A percentile compares a stretch with the other conserved stretches of the same genome.
Conservation (phyloP, 2,797 vertebrate genomes). For the Enteromius unitaeniatus region DNA sequence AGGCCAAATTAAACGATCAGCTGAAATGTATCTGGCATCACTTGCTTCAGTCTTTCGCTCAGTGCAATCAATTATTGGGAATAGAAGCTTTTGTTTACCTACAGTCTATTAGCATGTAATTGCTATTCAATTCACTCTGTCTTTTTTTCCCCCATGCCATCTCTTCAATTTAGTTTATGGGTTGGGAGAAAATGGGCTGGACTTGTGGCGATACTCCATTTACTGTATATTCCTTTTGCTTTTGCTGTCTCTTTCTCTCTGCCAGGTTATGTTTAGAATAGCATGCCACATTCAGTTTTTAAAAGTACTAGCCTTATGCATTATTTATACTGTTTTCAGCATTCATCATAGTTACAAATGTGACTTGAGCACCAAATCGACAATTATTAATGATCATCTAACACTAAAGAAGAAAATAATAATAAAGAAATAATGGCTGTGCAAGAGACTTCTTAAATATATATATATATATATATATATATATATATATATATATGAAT, state of each 20-base stretch:
- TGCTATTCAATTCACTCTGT: constrained; percentile 52
- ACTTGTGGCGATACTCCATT: constrained; percentile 16
- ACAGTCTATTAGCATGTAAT: constrained; percentile 53
- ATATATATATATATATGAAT: background rate
- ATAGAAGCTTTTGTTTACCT: constrained; percentile 33
- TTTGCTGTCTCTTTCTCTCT: background rate
- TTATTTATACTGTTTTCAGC: constrained; percentile 18
- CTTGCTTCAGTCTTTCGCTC: constrained; percentile 48
- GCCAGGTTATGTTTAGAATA: background rate
- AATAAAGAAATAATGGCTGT: background rate
- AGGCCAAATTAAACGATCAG: constrained; percentile 41
- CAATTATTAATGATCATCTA: background rate
- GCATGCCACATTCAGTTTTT: constrained; percentile 15
- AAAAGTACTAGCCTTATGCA: background rate
- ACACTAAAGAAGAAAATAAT: background rate
- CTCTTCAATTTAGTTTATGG: constrained; percentile 37
- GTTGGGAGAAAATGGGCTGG: constrained; percentile 26
- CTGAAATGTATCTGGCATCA: constrained; percentile 40
- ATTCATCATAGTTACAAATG: background rate
- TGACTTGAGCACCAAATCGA: background rate
- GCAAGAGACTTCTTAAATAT: background rate
- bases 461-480: no score
- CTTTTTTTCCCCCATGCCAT: constrained; percentile 36
- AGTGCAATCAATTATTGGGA: constrained; percentile 42
- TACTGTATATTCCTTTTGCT: constrained; percentile 8